A percentile compares a stretch with the other conserved stretches of the same genome.
phyloP scores from a whole-genome alignment of 64 coral and sea anemone species.

The Acropora tenuis region DNA sequence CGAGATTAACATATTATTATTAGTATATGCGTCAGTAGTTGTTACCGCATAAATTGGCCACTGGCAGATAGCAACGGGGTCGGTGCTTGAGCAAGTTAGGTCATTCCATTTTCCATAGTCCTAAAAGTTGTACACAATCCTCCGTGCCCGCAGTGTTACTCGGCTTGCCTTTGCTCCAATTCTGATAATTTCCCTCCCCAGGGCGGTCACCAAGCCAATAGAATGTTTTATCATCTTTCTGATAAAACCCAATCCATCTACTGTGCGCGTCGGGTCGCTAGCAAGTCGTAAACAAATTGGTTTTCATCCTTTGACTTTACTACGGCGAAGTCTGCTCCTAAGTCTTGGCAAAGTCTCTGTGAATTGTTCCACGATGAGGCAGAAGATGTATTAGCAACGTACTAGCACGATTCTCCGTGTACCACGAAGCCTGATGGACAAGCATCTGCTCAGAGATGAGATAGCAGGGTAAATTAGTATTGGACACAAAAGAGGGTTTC shows the following conservation, averaged over 20 bases:
- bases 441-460: no score
- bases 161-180: not conserved
- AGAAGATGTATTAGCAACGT: not conserved
- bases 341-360: not conserved
- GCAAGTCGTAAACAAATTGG: not conserved
- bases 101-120: not conserved
- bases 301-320: not conserved
- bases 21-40: no score
- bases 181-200: not conserved
- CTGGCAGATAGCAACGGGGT: not conserved
- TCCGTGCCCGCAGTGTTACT: not conserved
- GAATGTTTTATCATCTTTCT: not conserved
- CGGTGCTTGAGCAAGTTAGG: not conserved
- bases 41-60: not conserved
- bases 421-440: not conserved
- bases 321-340: not conserved
- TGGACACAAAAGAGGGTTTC: no score
- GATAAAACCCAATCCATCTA: not conserved
- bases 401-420: not conserved
- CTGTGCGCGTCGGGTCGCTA: not conserved
- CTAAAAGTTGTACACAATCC: not conserved
- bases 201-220: not conserved
- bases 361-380: not conserved
- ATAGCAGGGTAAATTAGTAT: no score
- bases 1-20: no score